A percentile compares a stretch with the other conserved stretches of the same genome.
Evolutionary conservation across 2,113 vertebrate species (phyloP).

Genomic region (Nyctibius bracteatus): DNA sequence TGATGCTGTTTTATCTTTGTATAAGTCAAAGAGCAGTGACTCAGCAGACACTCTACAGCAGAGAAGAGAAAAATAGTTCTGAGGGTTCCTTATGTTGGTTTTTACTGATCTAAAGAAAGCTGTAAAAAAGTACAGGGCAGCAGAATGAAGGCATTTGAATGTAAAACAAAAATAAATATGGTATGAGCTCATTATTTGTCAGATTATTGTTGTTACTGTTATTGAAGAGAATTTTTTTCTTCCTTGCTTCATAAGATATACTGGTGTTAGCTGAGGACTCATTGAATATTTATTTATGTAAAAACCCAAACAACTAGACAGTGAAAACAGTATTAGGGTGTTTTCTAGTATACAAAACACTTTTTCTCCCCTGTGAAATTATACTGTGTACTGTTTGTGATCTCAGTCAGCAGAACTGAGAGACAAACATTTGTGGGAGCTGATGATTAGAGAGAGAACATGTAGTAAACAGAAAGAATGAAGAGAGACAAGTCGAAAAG

Average conservation of each 20-base stretch:
- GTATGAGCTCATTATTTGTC: neutral
- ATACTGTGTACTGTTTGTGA: neutral
- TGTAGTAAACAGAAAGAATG: neutral
- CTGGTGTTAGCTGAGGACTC: neutral
- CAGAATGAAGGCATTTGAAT: neutral
- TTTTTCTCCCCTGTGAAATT: neutral
- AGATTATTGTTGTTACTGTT: neutral
- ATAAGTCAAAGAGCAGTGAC: neutral
- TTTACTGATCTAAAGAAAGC: neutral
- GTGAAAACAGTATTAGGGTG: neutral
- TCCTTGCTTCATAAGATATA: neutral
- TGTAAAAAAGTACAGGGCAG: neutral
- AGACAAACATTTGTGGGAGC: neutral
- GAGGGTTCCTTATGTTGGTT: neutral
- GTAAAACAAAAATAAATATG: neutral
- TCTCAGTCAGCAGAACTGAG: conserved; percentile 24
- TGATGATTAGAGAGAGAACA: neutral
- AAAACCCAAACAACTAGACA: neutral
- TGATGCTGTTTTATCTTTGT: neutral
- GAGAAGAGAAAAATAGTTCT: neutral
- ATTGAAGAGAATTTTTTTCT: neutral
- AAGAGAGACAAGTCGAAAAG: neutral
- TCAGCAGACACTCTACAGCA: neutral
- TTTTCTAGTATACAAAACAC: neutral
- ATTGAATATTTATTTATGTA: conserved; percentile 19